These are phyloP conservation scores for Drosophila punjabiensis DNA, from an alignment of 1,140 invertebrate genomes.

Conservation along the genomic window DNA sequence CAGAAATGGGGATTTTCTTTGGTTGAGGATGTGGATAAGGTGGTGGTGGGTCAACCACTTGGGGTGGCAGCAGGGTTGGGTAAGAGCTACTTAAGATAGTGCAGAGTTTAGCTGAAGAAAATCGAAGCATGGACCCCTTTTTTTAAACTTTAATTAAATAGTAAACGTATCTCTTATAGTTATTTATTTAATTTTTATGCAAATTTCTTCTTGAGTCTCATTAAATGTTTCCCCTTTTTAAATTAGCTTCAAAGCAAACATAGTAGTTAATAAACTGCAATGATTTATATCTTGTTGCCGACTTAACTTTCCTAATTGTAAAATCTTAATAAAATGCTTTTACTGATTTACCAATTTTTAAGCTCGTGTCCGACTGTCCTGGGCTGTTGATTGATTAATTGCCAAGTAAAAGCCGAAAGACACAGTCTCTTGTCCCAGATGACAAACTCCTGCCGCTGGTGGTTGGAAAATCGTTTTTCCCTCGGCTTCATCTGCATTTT, in stretches of 20 bases:
- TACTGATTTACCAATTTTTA: slow-evolving; percentile 14
- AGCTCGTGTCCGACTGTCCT: background rate
- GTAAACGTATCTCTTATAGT: background rate
- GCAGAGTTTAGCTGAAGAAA: no score
- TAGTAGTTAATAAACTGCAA: background rate
- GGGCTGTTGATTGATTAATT: slow-evolving; percentile 46
- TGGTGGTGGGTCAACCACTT: slow-evolving; percentile 14
- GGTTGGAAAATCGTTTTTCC: slow-evolving; percentile 38
- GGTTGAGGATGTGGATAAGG: background rate
- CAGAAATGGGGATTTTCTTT: background rate
- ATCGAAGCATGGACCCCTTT: no score
- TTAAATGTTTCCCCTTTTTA: background rate
- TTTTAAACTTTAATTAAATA: no score
- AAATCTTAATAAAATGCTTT: slow-evolving; percentile 39
- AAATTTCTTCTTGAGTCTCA: background rate
- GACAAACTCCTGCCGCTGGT: slow-evolving; percentile 48
- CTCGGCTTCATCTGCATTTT: slow-evolving; percentile 52
- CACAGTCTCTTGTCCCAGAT: slow-evolving; percentile 39
- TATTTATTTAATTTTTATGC: background rate
- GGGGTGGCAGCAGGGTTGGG: slow-evolving; percentile 6
- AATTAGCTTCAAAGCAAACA: background rate
- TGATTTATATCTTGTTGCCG: slow-evolving; percentile 16
- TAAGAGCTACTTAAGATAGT: slow-evolving; percentile 8
- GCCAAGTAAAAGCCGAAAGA: slow-evolving; percentile 40
- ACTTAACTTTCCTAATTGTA: slow-evolving; percentile 30